Evolutionary conservation across 2,113 vertebrate genomes (phyloP).

Genomic region (Centropus unirufus): DNA sequence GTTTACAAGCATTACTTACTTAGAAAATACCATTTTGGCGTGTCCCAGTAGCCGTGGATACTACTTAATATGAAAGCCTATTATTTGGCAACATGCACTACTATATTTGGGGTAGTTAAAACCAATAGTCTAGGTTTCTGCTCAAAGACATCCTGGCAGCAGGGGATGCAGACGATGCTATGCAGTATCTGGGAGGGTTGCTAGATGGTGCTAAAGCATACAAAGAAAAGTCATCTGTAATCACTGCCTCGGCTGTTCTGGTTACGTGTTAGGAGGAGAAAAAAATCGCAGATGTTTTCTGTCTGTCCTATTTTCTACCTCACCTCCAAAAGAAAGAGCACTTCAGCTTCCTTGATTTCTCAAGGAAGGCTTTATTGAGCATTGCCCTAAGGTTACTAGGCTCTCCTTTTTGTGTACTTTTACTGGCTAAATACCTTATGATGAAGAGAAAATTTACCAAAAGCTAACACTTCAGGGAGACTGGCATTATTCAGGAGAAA

Average conservation of each 20-base stretch:
- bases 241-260: background rate
- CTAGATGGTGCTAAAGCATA: slow-evolving; percentile 25
- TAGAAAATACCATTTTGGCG: background rate
- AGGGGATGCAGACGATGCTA: background rate
- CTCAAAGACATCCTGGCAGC: fast-evolving
- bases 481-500: background rate
- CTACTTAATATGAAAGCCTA: background rate
- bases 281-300: background rate
- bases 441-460: background rate
- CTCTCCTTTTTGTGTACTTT: background rate
- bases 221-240: fast-evolving
- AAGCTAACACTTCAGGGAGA: background rate
- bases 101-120: fast-evolving
- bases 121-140: fast-evolving
- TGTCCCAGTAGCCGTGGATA: too few relatives aligned
- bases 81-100: fast-evolving
- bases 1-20: fast-evolving
- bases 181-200: background rate
- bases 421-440: background rate
- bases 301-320: background rate
- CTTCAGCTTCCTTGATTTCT: background rate
- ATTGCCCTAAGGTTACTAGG: background rate
- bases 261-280: fast-evolving
- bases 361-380: background rate
- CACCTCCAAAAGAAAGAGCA: background rate